phyloP scores from a whole-genome alignment of 2,797 vertebrate species.

The Masticophis lateralis region DNA sequence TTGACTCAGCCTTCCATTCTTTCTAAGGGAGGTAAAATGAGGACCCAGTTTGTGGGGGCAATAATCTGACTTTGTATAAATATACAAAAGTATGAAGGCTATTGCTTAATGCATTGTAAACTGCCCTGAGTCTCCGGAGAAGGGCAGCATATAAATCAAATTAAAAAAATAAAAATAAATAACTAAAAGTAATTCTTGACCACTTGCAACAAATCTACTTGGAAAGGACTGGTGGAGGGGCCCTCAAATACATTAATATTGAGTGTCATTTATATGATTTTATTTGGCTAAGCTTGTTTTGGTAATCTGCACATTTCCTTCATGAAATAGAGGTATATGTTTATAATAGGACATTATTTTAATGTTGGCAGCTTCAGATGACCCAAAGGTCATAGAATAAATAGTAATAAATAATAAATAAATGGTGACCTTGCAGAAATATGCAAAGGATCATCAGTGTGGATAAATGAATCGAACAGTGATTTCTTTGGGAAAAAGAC shows the following conservation, averaged over 20 bases:
- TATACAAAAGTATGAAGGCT: too few relatives aligned
- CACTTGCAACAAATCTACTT: background rate
- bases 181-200: background rate
- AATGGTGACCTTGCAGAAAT: background rate
- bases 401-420: background rate
- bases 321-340: background rate
- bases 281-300: constrained; percentile 23
- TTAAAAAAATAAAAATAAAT: too few relatives aligned
- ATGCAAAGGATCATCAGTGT: background rate
- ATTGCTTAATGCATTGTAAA: too few relatives aligned
- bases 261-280: constrained; percentile 24
- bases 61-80: too few relatives aligned
- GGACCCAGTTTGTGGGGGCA: too few relatives aligned
- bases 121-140: too few relatives aligned
- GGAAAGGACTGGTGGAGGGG: background rate
- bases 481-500: background rate
- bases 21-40: too few relatives aligned
- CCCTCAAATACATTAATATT: background rate
- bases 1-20: too few relatives aligned
- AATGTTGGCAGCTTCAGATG: background rate
- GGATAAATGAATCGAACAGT: background rate
- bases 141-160: too few relatives aligned
- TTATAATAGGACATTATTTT: background rate
- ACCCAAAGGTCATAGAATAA: background rate
- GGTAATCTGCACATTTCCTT: constrained; percentile 38